Evolutionary conservation across 1,140 invertebrate genomes (phyloP).

Genomic region (Drosophila triauraria): DNA sequence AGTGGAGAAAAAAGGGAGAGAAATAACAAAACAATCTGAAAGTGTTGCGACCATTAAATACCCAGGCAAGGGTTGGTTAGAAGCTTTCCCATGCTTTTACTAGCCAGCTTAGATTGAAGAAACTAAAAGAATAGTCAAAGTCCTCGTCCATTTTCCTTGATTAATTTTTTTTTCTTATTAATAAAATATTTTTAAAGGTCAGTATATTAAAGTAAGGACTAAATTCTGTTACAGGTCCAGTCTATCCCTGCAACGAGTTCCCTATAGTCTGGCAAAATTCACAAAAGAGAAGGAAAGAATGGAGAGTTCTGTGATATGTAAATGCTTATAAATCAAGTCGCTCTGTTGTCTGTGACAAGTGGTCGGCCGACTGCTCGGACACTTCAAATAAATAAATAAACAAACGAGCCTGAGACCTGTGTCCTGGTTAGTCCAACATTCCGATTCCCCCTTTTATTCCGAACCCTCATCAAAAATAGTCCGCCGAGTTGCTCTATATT

Average conservation of each 20-base stretch:
- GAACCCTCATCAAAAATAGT: conserved; percentile 69
- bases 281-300: background rate
- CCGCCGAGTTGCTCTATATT: conserved; percentile 8
- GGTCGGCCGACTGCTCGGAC: conserved; percentile 66
- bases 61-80: background rate
- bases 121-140: too few relatives aligned
- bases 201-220: too few relatives aligned
- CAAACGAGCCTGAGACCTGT: conserved; percentile 45
- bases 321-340: conserved; percentile 80
- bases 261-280: background rate
- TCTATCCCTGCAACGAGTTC: too few relatives aligned
- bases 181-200: too few relatives aligned
- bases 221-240: background rate
- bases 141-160: too few relatives aligned
- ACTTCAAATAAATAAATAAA: conserved; percentile 80
- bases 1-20: background rate
- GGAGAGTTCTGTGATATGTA: conserved; percentile 57
- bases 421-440: conserved; percentile 51
- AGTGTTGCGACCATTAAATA: background rate
- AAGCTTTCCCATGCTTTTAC: background rate
- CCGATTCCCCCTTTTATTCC: conserved; percentile 16
- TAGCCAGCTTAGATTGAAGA: too few relatives aligned
- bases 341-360: conserved; percentile 71
- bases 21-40: background rate
- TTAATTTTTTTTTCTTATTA: too few relatives aligned